Percentiles rank a stretch among this genome's conserved stretches.
phyloP scores from a whole-genome alignment of 2,888 invertebrate species.

The Hipparchia semele region DNA sequence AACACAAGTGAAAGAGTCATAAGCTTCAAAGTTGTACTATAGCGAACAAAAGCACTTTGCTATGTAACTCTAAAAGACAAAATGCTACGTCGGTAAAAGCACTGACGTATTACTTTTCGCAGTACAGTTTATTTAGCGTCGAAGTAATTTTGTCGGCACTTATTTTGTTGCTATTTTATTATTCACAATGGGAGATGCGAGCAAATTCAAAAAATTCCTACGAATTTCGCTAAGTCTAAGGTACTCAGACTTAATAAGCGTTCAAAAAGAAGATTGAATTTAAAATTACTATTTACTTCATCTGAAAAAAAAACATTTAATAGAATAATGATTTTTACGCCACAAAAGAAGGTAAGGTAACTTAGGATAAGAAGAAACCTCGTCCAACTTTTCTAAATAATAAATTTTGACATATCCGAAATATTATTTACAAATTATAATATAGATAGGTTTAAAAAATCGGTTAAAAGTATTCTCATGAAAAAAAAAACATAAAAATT shows the following conservation, averaged over 20 bases:
- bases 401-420: too few species aligned
- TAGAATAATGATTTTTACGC: too few species aligned
- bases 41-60: slow-evolving; percentile 25
- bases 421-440: too few species aligned
- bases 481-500: too few species aligned
- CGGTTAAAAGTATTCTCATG: too few species aligned
- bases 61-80: slow-evolving; percentile 26
- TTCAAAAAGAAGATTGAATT: not conserved
- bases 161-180: slow-evolving; percentile 14
- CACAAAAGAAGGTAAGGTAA: too few species aligned
- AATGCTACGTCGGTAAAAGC: slow-evolving; percentile 23
- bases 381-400: too few species aligned
- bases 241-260: not conserved
- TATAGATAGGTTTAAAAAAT: too few species aligned
- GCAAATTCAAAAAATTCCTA: not conserved
- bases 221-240: not conserved
- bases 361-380: too few species aligned
- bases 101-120: slow-evolving; percentile 8
- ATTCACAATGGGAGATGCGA: slow-evolving; percentile 4
- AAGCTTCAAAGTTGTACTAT: slow-evolving; percentile 19
- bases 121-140: slow-evolving; percentile 23
- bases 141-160: slow-evolving; percentile 21
- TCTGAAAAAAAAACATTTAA: too few species aligned
- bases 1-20: not conserved
- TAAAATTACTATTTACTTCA: too few species aligned